Evolutionary conservation across 2,113 vertebrate genomes (phyloP), one percentile per base, ranked within the genome.

Genomic region (Esox niger): DNA sequence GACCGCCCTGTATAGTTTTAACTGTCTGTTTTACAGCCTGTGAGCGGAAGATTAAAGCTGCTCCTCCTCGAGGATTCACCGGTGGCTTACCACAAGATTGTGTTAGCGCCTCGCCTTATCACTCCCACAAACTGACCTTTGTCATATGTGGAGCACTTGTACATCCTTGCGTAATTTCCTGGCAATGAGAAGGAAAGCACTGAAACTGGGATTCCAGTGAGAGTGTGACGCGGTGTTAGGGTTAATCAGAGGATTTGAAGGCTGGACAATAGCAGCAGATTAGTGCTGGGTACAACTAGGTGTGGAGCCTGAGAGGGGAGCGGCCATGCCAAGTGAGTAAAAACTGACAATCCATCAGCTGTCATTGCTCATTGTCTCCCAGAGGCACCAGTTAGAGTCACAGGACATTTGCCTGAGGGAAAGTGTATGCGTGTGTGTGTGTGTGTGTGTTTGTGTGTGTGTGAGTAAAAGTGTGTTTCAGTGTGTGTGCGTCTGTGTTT

Each of bases 331-430:
- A 60, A 69, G n/a, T 75, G 73, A 89, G 71, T 88, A 81, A 89
- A 78, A 75, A 70, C 84, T 75, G 81, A 75, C 79, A 82, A 84
- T 82, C 81, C 73, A 68, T 87, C 82, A 85, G 77, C 73, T 86
- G 83, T 85, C 78, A 79, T 74, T 75, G 72, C 58, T 79, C 73
- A 83, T 84, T 88, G 79, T 87, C 66, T 82, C 76, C 72, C 69
- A 55, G 66, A 83, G 58, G 60, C 81, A 79, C 65, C 73, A 15
- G 72, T 76, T 83, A 79, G 46, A 71, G 75, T 79, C 82, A 33
- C 20, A 6, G 79, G 79, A 79, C 72, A 52, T n/a, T n/a, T 68
- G 64, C 57, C 79, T 73, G 78, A n/a, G 55, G 74, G 79, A 85
- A 70, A 46, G 23, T 64, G 52, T 47, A 29, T 52, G 43, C 23